These are phyloP conservation scores for Microcebus jonahi DNA, from an alignment of 2,113 vertebrate species.

Conservation along the genomic window DNA sequence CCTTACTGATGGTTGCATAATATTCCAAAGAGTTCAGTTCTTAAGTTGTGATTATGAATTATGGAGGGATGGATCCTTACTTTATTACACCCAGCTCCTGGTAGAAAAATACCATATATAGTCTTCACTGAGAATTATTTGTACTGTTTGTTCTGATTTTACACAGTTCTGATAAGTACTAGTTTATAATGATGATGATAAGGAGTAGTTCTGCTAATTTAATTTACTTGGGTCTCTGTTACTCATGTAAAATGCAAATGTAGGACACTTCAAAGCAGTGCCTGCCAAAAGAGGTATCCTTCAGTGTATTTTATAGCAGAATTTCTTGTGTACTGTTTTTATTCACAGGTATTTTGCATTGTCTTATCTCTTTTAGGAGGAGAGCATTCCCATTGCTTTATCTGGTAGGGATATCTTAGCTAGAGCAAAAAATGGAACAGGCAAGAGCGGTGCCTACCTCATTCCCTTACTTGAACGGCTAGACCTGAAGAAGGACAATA, in stretches of 20 bases:
- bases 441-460: constrained; percentile 99
- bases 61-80: too few species aligned
- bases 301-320: constrained; percentile 24
- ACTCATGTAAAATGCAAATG: background rate
- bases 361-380: constrained; percentile 90
- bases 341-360: background rate
- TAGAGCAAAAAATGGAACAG: constrained; percentile 99
- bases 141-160: background rate
- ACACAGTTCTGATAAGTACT: background rate
- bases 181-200: constrained; percentile 1
- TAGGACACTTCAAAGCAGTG: background rate
- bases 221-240: constrained; percentile 9
- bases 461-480: constrained; percentile 99
- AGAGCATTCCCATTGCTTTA: constrained; percentile 99
- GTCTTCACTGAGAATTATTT: background rate
- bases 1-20: too few species aligned
- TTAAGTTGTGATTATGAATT: too few species aligned
- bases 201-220: constrained; percentile 3
- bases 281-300: background rate
- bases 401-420: constrained; percentile 99
- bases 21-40: too few species aligned
- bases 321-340: background rate
- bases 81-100: too few species aligned
- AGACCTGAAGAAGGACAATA: constrained; percentile 99
- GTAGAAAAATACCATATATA: background rate